Percentiles rank a stretch among this genome's conserved stretches.
These are phyloP conservation scores for Nineta flava DNA, from an alignment of 2,888 invertebrate genomes.

Conservation along the genomic window DNA sequence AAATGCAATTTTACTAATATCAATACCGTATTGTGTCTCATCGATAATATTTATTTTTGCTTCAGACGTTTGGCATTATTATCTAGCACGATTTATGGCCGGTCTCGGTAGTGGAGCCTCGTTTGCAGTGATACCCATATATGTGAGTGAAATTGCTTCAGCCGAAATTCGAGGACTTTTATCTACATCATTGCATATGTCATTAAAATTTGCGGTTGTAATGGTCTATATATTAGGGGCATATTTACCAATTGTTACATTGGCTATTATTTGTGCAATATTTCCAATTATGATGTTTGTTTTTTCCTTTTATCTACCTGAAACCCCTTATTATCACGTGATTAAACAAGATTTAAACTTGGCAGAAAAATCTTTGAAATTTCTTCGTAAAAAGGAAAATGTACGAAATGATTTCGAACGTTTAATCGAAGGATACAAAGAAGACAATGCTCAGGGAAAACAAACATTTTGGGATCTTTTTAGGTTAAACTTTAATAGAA, in stretches of 20 bases:
- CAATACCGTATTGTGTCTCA: conserved; percentile 36
- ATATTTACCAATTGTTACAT: too few species aligned
- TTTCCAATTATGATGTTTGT: background rate
- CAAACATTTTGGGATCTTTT: conserved; percentile 23
- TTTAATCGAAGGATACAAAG: conserved; percentile 27
- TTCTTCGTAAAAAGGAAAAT: conserved; percentile 16
- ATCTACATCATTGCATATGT: conserved; percentile 15
- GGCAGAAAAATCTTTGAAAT: background rate
- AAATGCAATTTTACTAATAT: conserved; percentile 35
- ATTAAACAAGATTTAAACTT: background rate
- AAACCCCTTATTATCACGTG: background rate
- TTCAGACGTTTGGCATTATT: conserved; percentile 33
- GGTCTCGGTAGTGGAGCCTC: conserved; percentile 30
- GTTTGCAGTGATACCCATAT: conserved; percentile 27
- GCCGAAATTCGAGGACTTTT: conserved; percentile 31
- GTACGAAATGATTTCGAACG: conserved; percentile 19
- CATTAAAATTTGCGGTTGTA: too few species aligned
- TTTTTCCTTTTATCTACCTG: background rate
- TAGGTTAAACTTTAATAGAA: conserved; percentile 34
- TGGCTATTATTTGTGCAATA: conserved; percentile 22
- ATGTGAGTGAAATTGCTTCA: conserved; percentile 34
- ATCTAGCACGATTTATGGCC: conserved; percentile 31
- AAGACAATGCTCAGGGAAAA: too few species aligned
- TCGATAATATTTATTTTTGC: conserved; percentile 40
- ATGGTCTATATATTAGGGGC: too few species aligned